phyloP scores from a whole-genome alignment of 2,113 vertebrate genomes.

The Coptodon bakossiorum region DNA sequence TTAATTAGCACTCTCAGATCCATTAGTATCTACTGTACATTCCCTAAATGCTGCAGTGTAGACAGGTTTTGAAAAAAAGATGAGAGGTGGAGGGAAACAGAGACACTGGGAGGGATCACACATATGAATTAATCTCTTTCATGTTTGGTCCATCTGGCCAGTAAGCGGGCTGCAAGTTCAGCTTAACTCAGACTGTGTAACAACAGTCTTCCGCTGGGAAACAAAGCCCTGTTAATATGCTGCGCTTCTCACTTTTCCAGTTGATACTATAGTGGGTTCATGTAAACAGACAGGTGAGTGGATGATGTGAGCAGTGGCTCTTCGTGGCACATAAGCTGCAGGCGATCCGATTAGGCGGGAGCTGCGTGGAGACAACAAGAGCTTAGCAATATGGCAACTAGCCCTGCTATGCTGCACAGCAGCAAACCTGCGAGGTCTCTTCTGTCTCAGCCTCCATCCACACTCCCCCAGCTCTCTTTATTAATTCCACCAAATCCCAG shows the following conservation, averaged over 20 bases:
- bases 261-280: background rate
- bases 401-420: background rate
- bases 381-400: constrained; percentile 52
- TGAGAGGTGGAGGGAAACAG: background rate
- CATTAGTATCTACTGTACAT: constrained; percentile 16
- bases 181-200: constrained; percentile 10
- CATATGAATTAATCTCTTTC: constrained; percentile 65
- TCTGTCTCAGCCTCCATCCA: background rate
- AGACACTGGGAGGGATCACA: constrained; percentile 21
- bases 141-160: constrained; percentile 53
- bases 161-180: background rate
- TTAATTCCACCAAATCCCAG: constrained; percentile 24
- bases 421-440: background rate
- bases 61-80: constrained; percentile 20
- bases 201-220: background rate
- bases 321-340: constrained; percentile 37
- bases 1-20: constrained; percentile 26
- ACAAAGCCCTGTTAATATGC: background rate
- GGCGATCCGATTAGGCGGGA: constrained; percentile 55
- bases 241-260: background rate
- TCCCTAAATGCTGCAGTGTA: background rate
- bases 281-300: constrained; percentile 45
- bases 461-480: constrained; percentile 5
- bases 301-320: constrained; percentile 1
- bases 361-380: constrained; percentile 40